These are phyloP conservation scores for Nipponia nippon DNA, from an alignment of 2,113 vertebrate species.

Conservation along the genomic window DNA sequence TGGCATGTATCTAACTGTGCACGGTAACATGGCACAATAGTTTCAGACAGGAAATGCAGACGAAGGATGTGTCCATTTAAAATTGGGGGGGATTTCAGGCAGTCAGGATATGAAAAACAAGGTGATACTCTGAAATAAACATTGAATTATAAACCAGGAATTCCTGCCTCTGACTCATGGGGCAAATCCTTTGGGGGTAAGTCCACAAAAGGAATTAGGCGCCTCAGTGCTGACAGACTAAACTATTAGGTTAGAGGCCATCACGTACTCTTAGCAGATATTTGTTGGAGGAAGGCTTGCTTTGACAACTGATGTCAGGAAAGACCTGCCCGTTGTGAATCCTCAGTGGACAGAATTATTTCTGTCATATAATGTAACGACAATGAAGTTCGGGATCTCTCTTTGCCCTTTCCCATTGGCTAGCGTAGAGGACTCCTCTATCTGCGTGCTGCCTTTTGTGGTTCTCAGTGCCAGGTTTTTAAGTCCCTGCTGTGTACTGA, in stretches of 20 bases:
- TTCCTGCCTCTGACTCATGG: conserved; percentile 63
- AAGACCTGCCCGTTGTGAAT: conserved; percentile 24
- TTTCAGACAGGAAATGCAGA: conserved; percentile 5
- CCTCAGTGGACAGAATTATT: conserved; percentile 19
- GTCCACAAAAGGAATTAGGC: conserved; percentile 36
- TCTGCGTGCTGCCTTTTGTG: neutral
- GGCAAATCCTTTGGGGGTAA: conserved; percentile 50
- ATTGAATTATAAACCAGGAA: conserved; percentile 61
- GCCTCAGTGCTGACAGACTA: neutral
- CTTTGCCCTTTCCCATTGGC: neutral
- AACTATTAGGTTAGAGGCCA: conserved; percentile 40
- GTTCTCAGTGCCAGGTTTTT: neutral
- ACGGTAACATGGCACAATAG: neutral
- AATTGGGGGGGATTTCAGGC: neutral
- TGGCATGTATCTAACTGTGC: neutral
- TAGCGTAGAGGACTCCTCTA: neutral
- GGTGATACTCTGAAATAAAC: conserved; percentile 62
- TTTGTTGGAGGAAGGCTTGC: neutral
- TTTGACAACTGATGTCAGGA: conserved; percentile 12
- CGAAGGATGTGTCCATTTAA: conserved; percentile 21
- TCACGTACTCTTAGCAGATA: neutral
- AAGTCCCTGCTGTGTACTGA: neutral
- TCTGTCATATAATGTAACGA: neutral
- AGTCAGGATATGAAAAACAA: conserved; percentile 47
- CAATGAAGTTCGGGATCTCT: neutral